Evolutionary conservation across 1,140 invertebrate species (phyloP), one percentile per base, ranked within the genome.

Genomic region (Lepidurus couesii): DNA sequence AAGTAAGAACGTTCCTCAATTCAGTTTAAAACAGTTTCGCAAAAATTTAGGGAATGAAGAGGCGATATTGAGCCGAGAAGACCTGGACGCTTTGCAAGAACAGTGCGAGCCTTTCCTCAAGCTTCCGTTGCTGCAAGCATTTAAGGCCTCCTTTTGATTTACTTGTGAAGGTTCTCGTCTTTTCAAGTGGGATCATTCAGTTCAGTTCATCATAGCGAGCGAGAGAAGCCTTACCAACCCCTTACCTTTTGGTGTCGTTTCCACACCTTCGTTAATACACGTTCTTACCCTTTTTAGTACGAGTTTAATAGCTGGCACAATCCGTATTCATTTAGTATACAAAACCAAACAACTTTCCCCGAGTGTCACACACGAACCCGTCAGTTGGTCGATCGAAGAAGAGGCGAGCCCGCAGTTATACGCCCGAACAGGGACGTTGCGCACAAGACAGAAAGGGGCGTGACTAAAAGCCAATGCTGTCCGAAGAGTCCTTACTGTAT

Each of bases 121-220:
- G 5, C 44, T 47, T 26, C 76, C 44, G 5, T 13, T 77, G n/a
- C 42, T 44, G 3, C 26, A 26, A 13, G 76, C 76, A 9, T 77
- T 77, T 42, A 34, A 77, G 6, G 76, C n/a, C 5, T 43, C 76
- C 13, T 77, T 77, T 77, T 77, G 42, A 44, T 26, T 74, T 16
- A 0, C 21, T 24, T 26, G 1, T 76, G 2, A 65, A 65, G 21
- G 3, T 34, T 34, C 34, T 34, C 34, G 34, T 34, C 34, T 34
- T 34, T 34, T 34, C 34, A 34, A 34, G 34, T 34, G 34, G 34
- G 34, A 34, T 34, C 4, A 34, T 34, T 34, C 34, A 34, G 2
- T 34, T 34, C 34, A 34, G 3, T 34, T 34, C 34, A 34, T 34
- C 34, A 3, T 34, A 34, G 34, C 34, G 34, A 34, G 34, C 4